Percentiles rank a stretch among this genome's conserved stretches.
These are phyloP conservation scores for Peromyscus polionotus DNA, from an alignment of 2,113 vertebrate genomes.

Conservation along the genomic window DNA sequence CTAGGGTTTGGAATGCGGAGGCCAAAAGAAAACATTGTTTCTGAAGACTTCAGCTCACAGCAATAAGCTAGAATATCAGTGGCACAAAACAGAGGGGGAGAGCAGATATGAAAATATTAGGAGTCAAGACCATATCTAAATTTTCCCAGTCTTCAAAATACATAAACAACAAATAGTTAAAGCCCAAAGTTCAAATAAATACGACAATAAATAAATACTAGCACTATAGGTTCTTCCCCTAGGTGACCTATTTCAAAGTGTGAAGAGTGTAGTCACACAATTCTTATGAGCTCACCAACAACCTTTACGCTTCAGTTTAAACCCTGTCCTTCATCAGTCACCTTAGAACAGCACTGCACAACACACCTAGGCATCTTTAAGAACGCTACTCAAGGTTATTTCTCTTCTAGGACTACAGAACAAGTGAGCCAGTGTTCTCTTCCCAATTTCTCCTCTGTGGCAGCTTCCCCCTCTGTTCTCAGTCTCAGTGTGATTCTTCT, in stretches of 20 bases:
- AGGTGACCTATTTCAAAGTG: neutral
- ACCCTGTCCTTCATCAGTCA: neutral
- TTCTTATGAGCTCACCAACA: conserved; percentile 4
- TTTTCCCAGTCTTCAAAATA: conserved; percentile 31
- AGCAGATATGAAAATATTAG: neutral
- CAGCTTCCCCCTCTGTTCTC: neutral
- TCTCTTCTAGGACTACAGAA: neutral
- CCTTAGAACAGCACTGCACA: neutral
- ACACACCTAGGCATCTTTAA: neutral
- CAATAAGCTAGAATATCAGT: neutral
- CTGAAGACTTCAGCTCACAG: neutral
- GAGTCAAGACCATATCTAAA: neutral
- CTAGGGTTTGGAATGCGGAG: neutral
- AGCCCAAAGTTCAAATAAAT: neutral
- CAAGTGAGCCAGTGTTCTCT: conserved; percentile 22
- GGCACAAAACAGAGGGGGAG: neutral
- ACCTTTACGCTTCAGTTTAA: conserved; percentile 40
- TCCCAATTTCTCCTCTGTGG: neutral
- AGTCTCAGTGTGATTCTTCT: neutral
- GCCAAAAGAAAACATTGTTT: neutral
- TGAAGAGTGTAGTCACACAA: neutral
- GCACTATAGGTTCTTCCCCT: neutral
- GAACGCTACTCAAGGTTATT: neutral
- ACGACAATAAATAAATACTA: neutral
- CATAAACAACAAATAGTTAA: neutral